Conservation (phyloP, 2,113 vertebrate species). For the Onychostruthus taczanowskii region DNA sequence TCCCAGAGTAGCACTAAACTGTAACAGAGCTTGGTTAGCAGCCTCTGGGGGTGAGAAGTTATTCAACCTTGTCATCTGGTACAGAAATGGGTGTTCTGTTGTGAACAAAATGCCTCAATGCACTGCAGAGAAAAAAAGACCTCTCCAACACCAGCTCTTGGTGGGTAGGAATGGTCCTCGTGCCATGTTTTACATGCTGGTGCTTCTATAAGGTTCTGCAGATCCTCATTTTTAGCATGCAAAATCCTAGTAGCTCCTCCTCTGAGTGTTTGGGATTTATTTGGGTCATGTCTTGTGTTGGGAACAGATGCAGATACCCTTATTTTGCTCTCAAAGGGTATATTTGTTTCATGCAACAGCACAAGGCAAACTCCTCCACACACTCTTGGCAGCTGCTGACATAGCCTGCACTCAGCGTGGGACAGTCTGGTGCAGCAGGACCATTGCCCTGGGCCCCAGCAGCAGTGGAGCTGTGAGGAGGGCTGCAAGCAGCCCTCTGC, state of each 20-base stretch:
- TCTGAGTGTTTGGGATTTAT: neutral
- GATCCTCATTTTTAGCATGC: neutral
- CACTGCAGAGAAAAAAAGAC: neutral
- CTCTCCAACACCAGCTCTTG: neutral
- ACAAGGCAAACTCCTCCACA: rapidly evolving
- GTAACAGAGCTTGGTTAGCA: neutral
- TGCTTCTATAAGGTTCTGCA: neutral
- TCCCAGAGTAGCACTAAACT: neutral
- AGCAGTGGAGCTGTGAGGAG: neutral
- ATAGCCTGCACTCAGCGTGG: neutral
- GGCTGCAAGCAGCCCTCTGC: neutral
- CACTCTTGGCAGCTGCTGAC: rapidly evolving
- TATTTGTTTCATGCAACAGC: neutral
- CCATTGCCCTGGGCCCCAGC: neutral
- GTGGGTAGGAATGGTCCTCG: neutral
- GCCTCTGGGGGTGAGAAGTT: neutral
- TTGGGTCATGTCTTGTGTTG: neutral
- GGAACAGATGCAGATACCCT: neutral
- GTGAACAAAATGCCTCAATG: neutral
- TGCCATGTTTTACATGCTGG: neutral
- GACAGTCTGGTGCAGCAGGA: neutral
- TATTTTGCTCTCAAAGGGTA: neutral
- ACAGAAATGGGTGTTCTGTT: neutral
- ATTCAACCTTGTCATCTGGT: neutral
- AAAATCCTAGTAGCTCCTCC: neutral